phyloP scores from a whole-genome alignment of 2,888 invertebrate species.

The Magallana nippona region DNA sequence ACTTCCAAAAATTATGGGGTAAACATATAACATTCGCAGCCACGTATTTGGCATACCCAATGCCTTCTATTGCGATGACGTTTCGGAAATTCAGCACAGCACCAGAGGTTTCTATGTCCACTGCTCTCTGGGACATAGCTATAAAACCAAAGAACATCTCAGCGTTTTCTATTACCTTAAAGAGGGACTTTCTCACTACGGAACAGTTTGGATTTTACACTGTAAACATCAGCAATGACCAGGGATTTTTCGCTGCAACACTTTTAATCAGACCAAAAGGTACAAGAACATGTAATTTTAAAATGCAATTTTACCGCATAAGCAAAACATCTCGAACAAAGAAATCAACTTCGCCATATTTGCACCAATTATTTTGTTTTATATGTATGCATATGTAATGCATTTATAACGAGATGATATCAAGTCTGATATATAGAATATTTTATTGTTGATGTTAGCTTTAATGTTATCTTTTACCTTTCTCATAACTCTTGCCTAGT shows the following conservation, averaged over 20 bases:
- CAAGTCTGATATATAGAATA: no score
- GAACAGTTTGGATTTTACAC: slow-evolving; percentile 10
- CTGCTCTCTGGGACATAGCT: neutral
- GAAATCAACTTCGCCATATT: no score
- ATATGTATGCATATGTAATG: no score
- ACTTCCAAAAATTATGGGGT: neutral
- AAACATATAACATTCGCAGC: neutral
- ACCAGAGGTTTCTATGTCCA: neutral
- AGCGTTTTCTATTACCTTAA: neutral
- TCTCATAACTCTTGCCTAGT: no score
- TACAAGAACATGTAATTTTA: neutral
- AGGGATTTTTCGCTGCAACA: neutral
- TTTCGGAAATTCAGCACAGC: neutral
- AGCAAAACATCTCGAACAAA: no score
- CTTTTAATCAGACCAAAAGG: neutral
- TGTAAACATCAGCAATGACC: slow-evolving; percentile 8
- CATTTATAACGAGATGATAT: no score
- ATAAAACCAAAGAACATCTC: neutral
- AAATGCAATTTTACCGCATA: neutral
- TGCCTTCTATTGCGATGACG: neutral
- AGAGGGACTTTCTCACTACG: neutral
- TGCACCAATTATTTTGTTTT: no score
- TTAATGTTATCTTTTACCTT: no score
- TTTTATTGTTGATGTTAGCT: no score
- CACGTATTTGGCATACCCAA: neutral